Percentiles rank a stretch among this genome's conserved stretches.
Conservation (phyloP, 2,888 invertebrate genomes). For the Idaea straminata region DNA sequence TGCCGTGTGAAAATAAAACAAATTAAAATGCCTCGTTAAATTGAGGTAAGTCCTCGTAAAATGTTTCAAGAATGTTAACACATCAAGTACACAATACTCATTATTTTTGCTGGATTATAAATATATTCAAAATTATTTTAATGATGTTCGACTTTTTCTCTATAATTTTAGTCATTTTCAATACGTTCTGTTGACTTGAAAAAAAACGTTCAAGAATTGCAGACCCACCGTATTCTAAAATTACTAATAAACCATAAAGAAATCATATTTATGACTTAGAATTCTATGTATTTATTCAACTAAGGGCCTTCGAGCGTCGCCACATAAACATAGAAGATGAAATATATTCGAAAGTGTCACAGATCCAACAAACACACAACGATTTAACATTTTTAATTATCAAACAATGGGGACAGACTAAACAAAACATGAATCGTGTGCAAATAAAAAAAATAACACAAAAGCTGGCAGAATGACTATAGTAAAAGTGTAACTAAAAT, state of each 20-base stretch:
- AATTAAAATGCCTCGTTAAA: constrained; percentile 26
- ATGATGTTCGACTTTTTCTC: not conserved
- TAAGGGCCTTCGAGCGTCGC: no score
- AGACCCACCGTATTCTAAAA: no score
- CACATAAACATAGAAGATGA: no score
- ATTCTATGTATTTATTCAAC: no score
- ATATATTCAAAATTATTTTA: not conserved
- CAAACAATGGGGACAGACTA: constrained; percentile 4
- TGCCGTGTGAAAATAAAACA: constrained; percentile 25
- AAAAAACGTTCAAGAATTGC: not conserved
- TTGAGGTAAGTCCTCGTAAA: constrained; percentile 26
- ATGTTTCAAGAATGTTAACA: constrained; percentile 20
- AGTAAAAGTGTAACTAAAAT: constrained; percentile 19
- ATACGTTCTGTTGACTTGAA: not conserved
- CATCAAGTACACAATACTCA: not conserved
- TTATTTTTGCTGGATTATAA: not conserved
- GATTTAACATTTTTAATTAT: constrained; percentile 19
- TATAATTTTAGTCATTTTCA: not conserved
- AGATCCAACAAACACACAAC: not conserved
- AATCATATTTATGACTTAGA: no score
- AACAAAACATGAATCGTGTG: not conserved
- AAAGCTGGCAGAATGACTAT: constrained; percentile 17
- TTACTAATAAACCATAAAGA: no score
- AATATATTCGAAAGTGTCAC: not conserved
- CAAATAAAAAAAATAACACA: constrained; percentile 21